Conservation (phyloP, 2,888 invertebrate species). For the Trilocha varians region DNA sequence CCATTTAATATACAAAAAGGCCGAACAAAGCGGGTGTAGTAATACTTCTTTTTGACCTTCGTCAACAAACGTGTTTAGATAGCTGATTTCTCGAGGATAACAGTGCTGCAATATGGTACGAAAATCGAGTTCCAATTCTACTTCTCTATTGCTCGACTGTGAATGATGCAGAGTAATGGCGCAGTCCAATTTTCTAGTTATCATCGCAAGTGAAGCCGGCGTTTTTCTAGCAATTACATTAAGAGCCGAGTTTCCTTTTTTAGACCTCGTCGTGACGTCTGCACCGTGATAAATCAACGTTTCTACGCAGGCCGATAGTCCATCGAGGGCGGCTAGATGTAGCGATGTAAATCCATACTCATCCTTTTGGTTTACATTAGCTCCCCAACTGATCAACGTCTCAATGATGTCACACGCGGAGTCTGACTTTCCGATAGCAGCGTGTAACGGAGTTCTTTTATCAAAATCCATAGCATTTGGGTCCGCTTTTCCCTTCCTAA, state of each 20-base stretch:
- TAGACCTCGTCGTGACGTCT: constrained; percentile 90
- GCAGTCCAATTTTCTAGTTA: constrained; percentile 85
- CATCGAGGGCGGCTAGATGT: constrained; percentile 89
- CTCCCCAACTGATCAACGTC: constrained; percentile 83
- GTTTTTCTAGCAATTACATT: constrained; percentile 90
- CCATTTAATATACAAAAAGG: constrained; percentile 91
- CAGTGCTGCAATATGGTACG: constrained; percentile 87
- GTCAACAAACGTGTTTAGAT: constrained; percentile 88
- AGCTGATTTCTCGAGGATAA: constrained; percentile 88
- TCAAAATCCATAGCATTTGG: constrained; percentile 87
- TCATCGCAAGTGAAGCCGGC: constrained; percentile 87
- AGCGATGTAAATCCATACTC: constrained; percentile 89
- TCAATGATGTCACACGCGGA: constrained; percentile 87
- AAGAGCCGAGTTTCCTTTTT: constrained; percentile 88
- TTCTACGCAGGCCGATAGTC: constrained; percentile 88
- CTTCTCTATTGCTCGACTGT: constrained; percentile 85
- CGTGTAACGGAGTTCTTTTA: constrained; percentile 86
- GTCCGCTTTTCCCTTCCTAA: constrained; percentile 83
- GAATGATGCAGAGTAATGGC: constrained; percentile 85
- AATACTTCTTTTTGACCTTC: constrained; percentile 91
- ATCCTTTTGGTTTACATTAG: constrained; percentile 87
- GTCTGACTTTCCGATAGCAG: constrained; percentile 88
- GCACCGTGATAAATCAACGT: constrained; percentile 88
- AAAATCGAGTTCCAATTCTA: constrained; percentile 87
- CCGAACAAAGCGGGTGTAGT: constrained; percentile 89